Evolutionary conservation across 1,140 invertebrate species (phyloP), one percentile per base, ranked within the genome.

Genomic region (Dreissena polymorpha): DNA sequence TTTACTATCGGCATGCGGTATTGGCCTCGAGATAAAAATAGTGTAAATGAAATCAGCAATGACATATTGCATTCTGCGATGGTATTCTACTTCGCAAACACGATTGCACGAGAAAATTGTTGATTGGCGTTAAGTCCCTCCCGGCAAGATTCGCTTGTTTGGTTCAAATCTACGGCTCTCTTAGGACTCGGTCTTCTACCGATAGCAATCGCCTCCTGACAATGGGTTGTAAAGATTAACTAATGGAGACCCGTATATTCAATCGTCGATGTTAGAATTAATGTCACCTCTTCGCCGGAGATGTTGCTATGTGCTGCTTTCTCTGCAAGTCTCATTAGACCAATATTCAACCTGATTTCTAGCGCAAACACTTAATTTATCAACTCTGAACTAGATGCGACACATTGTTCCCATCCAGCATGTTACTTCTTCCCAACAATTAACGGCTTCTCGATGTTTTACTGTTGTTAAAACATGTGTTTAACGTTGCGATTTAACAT

Each of bases 341-440:
- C 79, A 82, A 82, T 82, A 73, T 82, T 25, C 71, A 51, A 55
- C n/a, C 39, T 18, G 16, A 63, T 21, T 25, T 70, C 67, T 82
- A 82, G 74, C 57, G 67, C 70, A 67, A 29, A 74, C 57, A 63
- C 79, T 73, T 82, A 74, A 82, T 74, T 70, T 72, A 82, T 82
- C 79, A 82, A 82, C 74, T 82, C 74, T 64, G 78, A 57, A 53
- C 57, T 49, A 64, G 55, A 49, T 50, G 69, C 18, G 55, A 39
- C 39, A 39, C 39, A 39, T 39, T 39, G 39, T 39, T 39, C 39
- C 39, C 39, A 39, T 5, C 39, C 3, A 39, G 39, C 39, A 39
- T 39, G 39, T 39, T 39, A 39, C 39, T 39, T 39, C 3, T 39
- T 39, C 39, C 39, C 39, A n/a, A 39, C 39, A 39, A 39, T 39